Evolutionary conservation across 1,140 invertebrate species (phyloP).

Genomic region (Oreohelix idahoensis): DNA sequence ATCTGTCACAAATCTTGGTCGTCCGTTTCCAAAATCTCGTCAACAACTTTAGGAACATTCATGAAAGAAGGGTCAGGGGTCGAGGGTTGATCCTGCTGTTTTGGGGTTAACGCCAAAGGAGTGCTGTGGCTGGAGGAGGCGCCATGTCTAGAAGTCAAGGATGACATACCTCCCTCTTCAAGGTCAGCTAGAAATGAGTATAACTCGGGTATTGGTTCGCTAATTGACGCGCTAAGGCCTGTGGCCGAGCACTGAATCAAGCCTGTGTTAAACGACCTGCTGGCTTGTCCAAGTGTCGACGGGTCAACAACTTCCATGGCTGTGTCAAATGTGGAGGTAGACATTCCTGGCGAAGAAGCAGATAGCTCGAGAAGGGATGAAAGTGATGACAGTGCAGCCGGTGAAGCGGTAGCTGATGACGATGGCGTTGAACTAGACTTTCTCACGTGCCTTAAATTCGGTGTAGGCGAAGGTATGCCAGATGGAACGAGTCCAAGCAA

Average conservation of each 20-base stretch:
- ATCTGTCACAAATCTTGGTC: neutral
- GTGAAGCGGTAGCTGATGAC: constrained; percentile 10
- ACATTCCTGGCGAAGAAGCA: neutral
- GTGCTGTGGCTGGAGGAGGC: constrained; percentile 29
- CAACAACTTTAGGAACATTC: constrained; percentile 17
- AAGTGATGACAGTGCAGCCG: neutral
- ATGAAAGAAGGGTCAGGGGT: constrained; percentile 2
- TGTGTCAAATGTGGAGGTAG: neutral
- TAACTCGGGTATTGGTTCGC: constrained; percentile 39
- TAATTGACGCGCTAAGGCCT: constrained; percentile 32
- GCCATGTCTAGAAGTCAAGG: constrained; percentile 23
- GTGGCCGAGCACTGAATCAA: constrained; percentile 10
- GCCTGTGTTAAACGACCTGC: neutral
- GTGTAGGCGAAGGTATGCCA: neutral
- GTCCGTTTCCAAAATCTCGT: neutral
- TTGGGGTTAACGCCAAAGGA: constrained; percentile 18
- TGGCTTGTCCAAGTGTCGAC: too few species aligned
- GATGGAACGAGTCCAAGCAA: neutral
- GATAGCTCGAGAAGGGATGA: constrained; percentile 15
- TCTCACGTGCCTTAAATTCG: neutral
- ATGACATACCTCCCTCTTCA: neutral
- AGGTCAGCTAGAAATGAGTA: constrained; percentile 45
- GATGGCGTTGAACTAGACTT: neutral
- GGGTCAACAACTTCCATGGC: neutral
- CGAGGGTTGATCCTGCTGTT: neutral